A percentile compares a stretch with the other conserved stretches of the same genome.
Evolutionary conservation across 2,797 vertebrate genomes (phyloP).

Genomic region (Pantherophis vulpinus): DNA sequence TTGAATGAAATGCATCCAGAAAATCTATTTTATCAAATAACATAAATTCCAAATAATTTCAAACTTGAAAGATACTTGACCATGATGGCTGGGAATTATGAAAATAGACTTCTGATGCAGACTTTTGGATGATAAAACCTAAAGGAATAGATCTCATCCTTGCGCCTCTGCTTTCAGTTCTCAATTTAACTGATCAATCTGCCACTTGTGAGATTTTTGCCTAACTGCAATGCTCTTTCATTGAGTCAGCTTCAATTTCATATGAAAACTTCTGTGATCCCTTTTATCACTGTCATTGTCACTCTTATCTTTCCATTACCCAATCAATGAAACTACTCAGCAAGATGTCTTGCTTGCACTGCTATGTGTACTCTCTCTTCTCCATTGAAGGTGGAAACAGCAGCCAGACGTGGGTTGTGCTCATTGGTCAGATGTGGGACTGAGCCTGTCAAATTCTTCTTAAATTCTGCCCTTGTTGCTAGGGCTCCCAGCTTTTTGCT

Average conservation of each 20-base stretch:
- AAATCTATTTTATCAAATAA: not conserved
- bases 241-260: not conserved
- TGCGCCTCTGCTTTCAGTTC: not conserved
- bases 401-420: too few relatives aligned
- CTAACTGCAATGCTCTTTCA: not conserved
- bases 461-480: too few relatives aligned
- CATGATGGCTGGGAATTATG: not conserved
- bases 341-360: not conserved
- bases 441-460: too few relatives aligned
- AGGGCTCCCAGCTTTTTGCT: too few relatives aligned
- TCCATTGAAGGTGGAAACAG: too few relatives aligned
- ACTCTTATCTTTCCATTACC: not conserved
- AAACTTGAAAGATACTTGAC: not conserved
- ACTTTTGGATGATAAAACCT: not conserved
- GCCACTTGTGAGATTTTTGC: not conserved
- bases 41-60: not conserved
- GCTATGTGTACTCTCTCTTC: not conserved
- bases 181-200: not conserved
- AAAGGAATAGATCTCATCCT: not conserved
- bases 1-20: not conserved
- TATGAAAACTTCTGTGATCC: not conserved
- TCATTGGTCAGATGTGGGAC: too few relatives aligned
- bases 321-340: slow-evolving; percentile 11
- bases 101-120: not conserved
- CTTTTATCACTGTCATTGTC: not conserved